Evolutionary conservation across 1,140 invertebrate genomes (phyloP), one percentile per base, ranked within the genome.

Genomic region (Caerostris darwini): DNA sequence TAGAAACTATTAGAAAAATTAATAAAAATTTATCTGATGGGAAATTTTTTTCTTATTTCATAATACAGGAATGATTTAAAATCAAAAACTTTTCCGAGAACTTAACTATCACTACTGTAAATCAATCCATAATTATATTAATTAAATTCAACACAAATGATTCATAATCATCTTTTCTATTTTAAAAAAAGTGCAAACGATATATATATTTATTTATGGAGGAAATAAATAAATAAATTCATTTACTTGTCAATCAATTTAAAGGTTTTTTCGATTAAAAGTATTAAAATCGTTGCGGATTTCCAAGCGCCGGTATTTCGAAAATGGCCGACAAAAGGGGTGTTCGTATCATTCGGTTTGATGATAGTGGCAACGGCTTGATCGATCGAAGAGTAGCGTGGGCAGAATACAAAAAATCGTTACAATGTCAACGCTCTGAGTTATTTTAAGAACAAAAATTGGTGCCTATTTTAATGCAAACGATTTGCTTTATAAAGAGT

Each of bases 371-470:
- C 67, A 90, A 90, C 88, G 88, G 56, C 17, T 61, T 53, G 53
- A 92, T 92, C 91, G 91, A 92, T 92, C 59, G 53, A 34, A 64
- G 67, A 56, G 7, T 85, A 34, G 91, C 59, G 81, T 92, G 61
- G 82, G 53, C 17, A n/a, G 61, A 64, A 64, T 88, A 64, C 7
- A 88, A 87, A 90, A 90, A 91, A 93, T 93, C 82, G 92, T 93
- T 93, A 93, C 92, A 87, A 93, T 93, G 92, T 93, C 92, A 93
- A 93, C 54, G 92, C 64, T 53, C 92, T 87, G 64, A 59, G 91
- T 86, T 61, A 93, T 93, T 93, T 93, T 54, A 50, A 7, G 59
- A 92, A 85, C n/a, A 50, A 89, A 77, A 93, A 61, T 86, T 91
- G 90, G 90, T 71, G 82, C n/a, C 77, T 61, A 81, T 54, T 91